Base-by-base conservation (phyloP, 2,113 vertebrate species). In the Polypterus bichir region DNA sequence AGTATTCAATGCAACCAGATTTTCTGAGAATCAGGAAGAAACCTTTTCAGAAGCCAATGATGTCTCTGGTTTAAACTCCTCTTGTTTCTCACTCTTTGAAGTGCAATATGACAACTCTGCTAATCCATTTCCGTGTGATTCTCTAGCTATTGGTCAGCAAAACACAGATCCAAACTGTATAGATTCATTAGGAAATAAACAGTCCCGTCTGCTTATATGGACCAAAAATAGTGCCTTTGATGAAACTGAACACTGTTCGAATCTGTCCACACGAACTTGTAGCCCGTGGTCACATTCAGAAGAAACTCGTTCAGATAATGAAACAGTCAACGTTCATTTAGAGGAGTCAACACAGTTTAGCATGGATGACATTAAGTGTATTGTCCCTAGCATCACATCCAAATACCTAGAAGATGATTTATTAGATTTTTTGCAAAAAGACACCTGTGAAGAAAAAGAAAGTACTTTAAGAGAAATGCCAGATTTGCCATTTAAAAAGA, bases 191-290 rank as follows among this genome's bases (percentile, higher is more conserved):
- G 89, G 91, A 75, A 92, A 92, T 86, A 97, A 93, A 80, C 93
- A 96, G 88, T 98, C 96, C 82, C 92, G 95, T 81, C 92, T 99
- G 89, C 86, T 97, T 76, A 97, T 98, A 90, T 99, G 96, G 96
- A 97, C 96, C 94, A 97, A 96, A 97, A 98, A 98, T 93, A 97
- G 95, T 97, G 95, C 95, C 94, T 99, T 98, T 88, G 96, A 99
- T 74, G 95, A 98, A 90, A 94, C 92, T 58, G 96, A 97, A 93
- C 93, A 97, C 82, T 99, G 95, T 92, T 99, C 96, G 71, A 99
- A 94, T 80, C 86, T 99, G 81, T 99, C 96, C 74, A 99, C 96
- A 1, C 88, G 96, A 84, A 99, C 95, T 62, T 98, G 96, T 83
- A 99, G 96, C 79, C 96, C 96, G 4, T 99, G 96, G 95, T 99